Evolutionary conservation across 2,888 invertebrate genomes (phyloP).

Genomic region (Papilio protenor): DNA sequence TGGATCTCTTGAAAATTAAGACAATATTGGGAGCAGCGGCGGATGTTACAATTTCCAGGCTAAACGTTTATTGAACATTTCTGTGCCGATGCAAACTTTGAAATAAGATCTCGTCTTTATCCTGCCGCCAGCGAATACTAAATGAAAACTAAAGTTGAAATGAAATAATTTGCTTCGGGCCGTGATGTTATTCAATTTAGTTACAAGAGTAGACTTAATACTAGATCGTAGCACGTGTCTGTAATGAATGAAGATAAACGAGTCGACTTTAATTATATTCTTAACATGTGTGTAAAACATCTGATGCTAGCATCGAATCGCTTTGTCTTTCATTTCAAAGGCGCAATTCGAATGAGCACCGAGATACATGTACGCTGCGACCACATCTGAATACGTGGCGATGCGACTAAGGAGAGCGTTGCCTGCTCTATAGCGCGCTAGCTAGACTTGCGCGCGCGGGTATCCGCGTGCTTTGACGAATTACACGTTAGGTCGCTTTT

Average conservation of each 20-base stretch:
- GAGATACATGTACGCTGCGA: constrained; percentile 53
- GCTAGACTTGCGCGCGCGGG: constrained; percentile 47
- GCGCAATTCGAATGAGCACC: constrained; percentile 62
- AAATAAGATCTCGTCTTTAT: constrained; percentile 40
- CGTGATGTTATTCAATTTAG: constrained; percentile 17
- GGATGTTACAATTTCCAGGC: constrained; percentile 38
- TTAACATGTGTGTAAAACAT: constrained; percentile 10
- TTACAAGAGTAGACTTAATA: background rate
- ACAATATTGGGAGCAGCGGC: constrained; percentile 38
- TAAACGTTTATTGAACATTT: constrained; percentile 43
- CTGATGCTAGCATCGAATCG: constrained; percentile 62
- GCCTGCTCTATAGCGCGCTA: constrained; percentile 46
- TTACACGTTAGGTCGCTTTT: constrained; percentile 80
- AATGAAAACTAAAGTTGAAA: constrained; percentile 37
- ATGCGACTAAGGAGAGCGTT: constrained; percentile 42
- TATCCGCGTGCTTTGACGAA: constrained; percentile 73
- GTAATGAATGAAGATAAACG: constrained; percentile 17
- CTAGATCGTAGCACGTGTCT: constrained; percentile 7
- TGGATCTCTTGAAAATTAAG: constrained; percentile 39
- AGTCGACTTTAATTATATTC: constrained; percentile 15
- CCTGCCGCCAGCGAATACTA: constrained; percentile 20
- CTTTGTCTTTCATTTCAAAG: constrained; percentile 62
- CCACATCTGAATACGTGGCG: constrained; percentile 56
- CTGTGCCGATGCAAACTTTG: constrained; percentile 39
- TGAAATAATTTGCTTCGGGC: constrained; percentile 20